phyloP scores from a whole-genome alignment of 2,797 vertebrate species.

The Acanthiza pusilla region DNA sequence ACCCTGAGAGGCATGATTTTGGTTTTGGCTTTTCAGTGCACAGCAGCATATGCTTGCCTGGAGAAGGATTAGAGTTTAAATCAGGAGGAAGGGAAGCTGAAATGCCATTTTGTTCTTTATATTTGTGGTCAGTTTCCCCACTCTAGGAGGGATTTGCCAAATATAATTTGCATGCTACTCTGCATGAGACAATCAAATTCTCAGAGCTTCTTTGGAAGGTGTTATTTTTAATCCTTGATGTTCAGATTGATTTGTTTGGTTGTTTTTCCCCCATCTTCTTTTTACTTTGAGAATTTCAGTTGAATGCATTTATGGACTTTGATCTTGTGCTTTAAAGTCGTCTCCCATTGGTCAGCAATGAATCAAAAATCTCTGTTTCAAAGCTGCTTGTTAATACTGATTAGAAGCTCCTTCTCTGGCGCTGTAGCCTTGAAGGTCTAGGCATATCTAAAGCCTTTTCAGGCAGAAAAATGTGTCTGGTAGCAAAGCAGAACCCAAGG shows the following conservation, averaged over 20 bases:
- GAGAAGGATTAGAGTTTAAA: background rate
- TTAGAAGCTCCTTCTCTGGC: background rate
- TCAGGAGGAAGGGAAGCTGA: background rate
- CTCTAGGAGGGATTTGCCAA: rapidly evolving
- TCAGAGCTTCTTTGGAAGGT: background rate
- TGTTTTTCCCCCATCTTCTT: rapidly evolving
- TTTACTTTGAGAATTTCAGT: background rate
- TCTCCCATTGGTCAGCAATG: background rate
- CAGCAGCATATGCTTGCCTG: background rate
- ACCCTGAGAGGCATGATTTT: background rate
- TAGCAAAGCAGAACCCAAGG: background rate
- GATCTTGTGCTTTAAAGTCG: background rate
- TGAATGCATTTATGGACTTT: background rate
- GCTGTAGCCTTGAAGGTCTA: background rate
- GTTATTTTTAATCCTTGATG: background rate
- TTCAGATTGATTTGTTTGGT: background rate
- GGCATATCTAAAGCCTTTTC: background rate
- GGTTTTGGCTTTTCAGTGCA: background rate
- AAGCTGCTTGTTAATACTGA: background rate
- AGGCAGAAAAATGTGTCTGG: background rate
- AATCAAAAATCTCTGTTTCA: background rate
- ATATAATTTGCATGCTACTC: background rate
- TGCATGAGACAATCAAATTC: background rate
- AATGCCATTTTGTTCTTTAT: background rate
- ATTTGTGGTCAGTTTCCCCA: background rate